Evolutionary conservation across 2,113 vertebrate genomes (phyloP), one percentile per base, ranked within the genome.

Genomic region (Gadus chalcogrammus): DNA sequence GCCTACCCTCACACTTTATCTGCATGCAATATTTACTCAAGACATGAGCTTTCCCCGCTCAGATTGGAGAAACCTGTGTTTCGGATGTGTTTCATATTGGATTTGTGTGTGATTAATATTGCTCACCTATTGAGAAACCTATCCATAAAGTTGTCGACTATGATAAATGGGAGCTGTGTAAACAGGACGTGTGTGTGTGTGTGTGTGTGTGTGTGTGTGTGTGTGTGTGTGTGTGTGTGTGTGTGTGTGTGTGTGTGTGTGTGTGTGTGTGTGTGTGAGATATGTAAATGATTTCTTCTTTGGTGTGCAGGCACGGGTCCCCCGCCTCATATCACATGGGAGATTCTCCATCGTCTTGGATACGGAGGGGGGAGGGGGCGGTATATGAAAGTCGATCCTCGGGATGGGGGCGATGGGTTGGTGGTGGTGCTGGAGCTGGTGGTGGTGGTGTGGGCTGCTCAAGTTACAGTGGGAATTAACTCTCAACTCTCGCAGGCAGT

Each of bases 81-180:
- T 65, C 59, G 61, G 70, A 87, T 79, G 70, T 78, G 56, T 28
- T 70, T 82, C 77, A 64, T 66, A 62, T 82, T 82, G 74, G 74
- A 86, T 82, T 69, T 78, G 71, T 53, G 68, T 76, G 85, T 86
- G 87, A 88, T 88, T 88, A 88, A 89, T 86, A 86, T 78, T 62
- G 8, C 73, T 77, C 3, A 58, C 64, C 68, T 68, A 63, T 71
- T 78, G 68, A 68, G 81, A 74, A 79, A 74, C 69, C 65, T 81
- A 84, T 84, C 77, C 73, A 75, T 84, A 73, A 79, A 81, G 74
- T 84, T 80, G 80, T 87, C 85, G 82, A 78, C 85, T 78, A 87
- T 85, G 87, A 89, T 89, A 87, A 88, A 91, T 90, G 85, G 70
- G 72, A 68, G 69, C 74, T 12, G 18, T 83, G 86, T 87, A 88